phyloP scores from a whole-genome alignment of 2,113 vertebrate genomes.

The Redunca redunca region DNA sequence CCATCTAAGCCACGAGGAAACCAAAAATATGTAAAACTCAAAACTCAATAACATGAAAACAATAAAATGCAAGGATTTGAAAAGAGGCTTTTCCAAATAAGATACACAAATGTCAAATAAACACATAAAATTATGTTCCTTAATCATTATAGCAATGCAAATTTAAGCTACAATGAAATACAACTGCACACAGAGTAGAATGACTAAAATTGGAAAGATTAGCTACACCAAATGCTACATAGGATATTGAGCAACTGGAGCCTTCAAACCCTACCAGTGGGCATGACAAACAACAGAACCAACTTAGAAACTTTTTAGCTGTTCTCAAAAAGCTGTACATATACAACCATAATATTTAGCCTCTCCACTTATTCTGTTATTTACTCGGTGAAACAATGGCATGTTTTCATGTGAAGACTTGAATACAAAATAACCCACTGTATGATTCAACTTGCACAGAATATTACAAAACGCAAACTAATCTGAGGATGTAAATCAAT shows the following conservation, averaged over 20 bases:
- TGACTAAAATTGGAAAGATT: neutral
- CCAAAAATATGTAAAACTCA: neutral
- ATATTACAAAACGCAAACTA: neutral
- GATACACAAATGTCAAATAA: neutral
- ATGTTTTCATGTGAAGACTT: neutral
- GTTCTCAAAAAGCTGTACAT: neutral
- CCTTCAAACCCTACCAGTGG: neutral
- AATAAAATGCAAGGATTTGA: neutral
- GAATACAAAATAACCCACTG: fast-evolving
- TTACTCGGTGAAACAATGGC: neutral
- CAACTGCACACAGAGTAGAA: neutral
- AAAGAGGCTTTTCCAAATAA: neutral
- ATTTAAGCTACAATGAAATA: neutral
- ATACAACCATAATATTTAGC: neutral
- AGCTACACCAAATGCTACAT: neutral
- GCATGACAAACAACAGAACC: neutral
- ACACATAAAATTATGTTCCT: neutral
- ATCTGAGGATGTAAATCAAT: neutral
- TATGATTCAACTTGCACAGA: neutral
- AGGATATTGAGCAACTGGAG: neutral
- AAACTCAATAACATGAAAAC: neutral
- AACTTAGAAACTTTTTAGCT: neutral
- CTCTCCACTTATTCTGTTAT: neutral
- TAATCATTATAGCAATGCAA: neutral
- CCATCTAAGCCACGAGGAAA: neutral